Evolutionary conservation across 2,888 invertebrate species (phyloP).

Genomic region (Mythimna impura): DNA sequence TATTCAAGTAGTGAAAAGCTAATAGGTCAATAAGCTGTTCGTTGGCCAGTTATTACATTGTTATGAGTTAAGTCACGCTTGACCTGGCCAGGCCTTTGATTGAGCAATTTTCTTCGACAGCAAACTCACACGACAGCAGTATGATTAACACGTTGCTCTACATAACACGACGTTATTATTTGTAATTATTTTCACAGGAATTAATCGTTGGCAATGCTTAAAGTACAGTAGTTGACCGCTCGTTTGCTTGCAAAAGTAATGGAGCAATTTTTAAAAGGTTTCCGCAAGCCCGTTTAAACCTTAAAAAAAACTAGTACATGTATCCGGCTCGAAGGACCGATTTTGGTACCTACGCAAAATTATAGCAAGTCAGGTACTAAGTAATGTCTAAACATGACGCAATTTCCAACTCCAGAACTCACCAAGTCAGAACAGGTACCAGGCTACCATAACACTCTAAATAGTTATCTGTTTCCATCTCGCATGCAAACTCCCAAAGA

Average conservation of each 20-base stretch:
- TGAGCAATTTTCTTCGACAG: slow-evolving; percentile 83
- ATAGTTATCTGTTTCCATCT: slow-evolving; percentile 47
- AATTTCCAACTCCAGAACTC: slow-evolving; percentile 5
- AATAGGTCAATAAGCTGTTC: slow-evolving; percentile 77
- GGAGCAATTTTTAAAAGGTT: slow-evolving; percentile 13
- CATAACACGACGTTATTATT: slow-evolving; percentile 59
- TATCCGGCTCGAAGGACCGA: not conserved
- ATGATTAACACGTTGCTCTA: slow-evolving; percentile 78
- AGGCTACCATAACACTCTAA: slow-evolving; percentile 39
- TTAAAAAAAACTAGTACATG: too few species aligned
- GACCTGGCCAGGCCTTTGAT: slow-evolving; percentile 76
- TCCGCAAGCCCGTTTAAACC: not conserved
- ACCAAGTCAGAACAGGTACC: slow-evolving; percentile 33
- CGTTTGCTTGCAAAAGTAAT: slow-evolving; percentile 22
- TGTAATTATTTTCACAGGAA: slow-evolving; percentile 59
- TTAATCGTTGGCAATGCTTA: slow-evolving; percentile 45
- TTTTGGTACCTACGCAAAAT: not conserved
- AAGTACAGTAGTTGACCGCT: slow-evolving; percentile 31
- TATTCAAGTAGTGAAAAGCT: slow-evolving; percentile 79
- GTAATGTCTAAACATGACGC: not conserved
- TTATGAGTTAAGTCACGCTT: slow-evolving; percentile 80
- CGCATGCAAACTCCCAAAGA: slow-evolving; percentile 54
- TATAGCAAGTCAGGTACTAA: not conserved
- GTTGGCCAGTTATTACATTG: slow-evolving; percentile 77
- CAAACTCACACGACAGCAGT: slow-evolving; percentile 73